Evolutionary conservation across 2,113 vertebrate genomes (phyloP), one percentile per base, ranked within the genome.

Genomic region (Connochaetes taurinus): DNA sequence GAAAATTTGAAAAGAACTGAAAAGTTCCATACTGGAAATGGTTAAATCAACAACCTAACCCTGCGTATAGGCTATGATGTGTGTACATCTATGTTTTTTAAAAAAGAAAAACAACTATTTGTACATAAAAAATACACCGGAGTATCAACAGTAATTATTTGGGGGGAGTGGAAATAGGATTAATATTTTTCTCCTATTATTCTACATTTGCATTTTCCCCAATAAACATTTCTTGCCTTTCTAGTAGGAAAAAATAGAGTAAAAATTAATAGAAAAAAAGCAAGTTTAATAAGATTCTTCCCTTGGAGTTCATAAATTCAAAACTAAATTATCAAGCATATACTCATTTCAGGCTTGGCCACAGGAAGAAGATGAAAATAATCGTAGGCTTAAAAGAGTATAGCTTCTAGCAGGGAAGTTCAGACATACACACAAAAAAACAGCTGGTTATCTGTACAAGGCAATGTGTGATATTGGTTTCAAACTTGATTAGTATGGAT

Each of bases 171-270:
- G 57, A 81, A 85, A 85, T 85, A 80, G 47, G 17, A 55, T 82
- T 95, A 40, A n/a, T 94, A 50, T 60, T 95, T 96, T 93, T 82
- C 12, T 85, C 25, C 53, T 93, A 67, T 88, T 89, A 27, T 71
- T 95, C 74, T 58, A 53, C 6, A 2, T 97, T 92, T 96, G 21
- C 47, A 78, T 62, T 96, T 58, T 71, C 33, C 53, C 31, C 87
- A 60, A 40, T 64, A 95, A 52, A 25, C 67, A 81, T 64, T 83
- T 71, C 58, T 81, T 96, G 50, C 25, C 88, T 96, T 95, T 47
- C 53, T 6, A 78, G 40, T 86, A 90, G 43, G 52, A 45, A 90
- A 89, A 81, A 81, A 94, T 17, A 83, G 45, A 80, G 45, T 76
- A 36, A 80, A 82, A 87, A 95, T 43, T 40, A 50, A 95, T 58